These are phyloP conservation scores for Archips xylosteana DNA, from an alignment of 2,888 invertebrate species.

Conservation along the genomic window DNA sequence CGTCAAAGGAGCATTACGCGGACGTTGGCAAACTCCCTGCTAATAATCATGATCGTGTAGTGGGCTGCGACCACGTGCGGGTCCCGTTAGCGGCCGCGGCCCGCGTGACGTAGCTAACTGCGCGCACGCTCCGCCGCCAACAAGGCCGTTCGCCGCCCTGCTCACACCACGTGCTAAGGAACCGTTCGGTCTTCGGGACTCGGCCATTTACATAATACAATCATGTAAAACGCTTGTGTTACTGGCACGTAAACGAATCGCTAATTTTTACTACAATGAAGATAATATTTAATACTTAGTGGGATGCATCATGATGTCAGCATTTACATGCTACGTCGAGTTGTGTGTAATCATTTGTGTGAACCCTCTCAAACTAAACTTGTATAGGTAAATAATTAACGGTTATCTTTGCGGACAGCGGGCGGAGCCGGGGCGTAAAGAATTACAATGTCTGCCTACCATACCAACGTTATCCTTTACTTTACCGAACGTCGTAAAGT, in stretches of 20 bases:
- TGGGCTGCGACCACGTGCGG: constrained; percentile 37
- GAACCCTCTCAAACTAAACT: background rate
- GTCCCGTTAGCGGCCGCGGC: constrained; percentile 42
- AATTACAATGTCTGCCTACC: background rate
- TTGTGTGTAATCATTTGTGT: background rate
- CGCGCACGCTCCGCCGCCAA: constrained; percentile 53
- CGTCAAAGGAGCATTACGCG: background rate
- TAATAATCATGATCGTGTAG: constrained; percentile 46
- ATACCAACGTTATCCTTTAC: background rate
- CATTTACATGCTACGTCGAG: background rate
- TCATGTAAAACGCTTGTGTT: background rate
- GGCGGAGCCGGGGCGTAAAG: background rate
- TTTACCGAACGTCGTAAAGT: background rate
- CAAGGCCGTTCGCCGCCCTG: constrained; percentile 63
- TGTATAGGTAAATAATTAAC: background rate
- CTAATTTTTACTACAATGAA: background rate
- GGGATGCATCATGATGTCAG: background rate
- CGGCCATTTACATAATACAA: constrained; percentile 35
- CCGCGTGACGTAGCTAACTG: constrained; percentile 45
- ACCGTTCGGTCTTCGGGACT: constrained; percentile 43
- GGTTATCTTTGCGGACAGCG: background rate
- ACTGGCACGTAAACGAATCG: background rate
- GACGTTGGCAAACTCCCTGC: constrained; percentile 36
- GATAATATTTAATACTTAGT: background rate
- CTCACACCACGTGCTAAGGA: constrained; percentile 38